phyloP scores from a whole-genome alignment of 1,140 invertebrate species.

The Leguminivora glycinivorella region DNA sequence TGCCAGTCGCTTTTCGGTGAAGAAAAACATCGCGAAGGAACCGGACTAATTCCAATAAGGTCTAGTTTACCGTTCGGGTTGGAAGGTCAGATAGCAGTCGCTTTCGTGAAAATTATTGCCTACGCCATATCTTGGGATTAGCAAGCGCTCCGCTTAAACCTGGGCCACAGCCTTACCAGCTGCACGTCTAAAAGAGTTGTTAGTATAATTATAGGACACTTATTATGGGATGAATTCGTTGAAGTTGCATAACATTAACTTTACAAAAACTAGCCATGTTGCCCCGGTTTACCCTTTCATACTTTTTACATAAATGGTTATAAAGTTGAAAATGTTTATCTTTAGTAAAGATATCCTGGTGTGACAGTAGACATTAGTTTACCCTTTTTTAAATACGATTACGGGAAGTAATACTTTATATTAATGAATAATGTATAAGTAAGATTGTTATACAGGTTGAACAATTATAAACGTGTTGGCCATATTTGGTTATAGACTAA shows the following conservation, averaged over 20 bases:
- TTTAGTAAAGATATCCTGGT: neutral
- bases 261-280: neutral
- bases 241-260: slow-evolving; percentile 3
- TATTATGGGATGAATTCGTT: slow-evolving; percentile 18
- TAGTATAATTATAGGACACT: slow-evolving; percentile 9
- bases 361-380: neutral
- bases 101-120: too few relatives aligned
- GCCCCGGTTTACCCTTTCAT: neutral
- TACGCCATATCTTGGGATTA: neutral
- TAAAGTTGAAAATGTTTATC: neutral
- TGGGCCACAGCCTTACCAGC: neutral
- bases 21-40: too few relatives aligned
- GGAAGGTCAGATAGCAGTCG: too few relatives aligned
- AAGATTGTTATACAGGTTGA: neutral
- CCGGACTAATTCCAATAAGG: too few relatives aligned
- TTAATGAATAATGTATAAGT: neutral
- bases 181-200: slow-evolving; percentile 10
- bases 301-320: neutral
- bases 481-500: neutral
- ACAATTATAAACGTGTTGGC: slow-evolving; percentile 6
- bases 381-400: neutral
- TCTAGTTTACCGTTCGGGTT: too few relatives aligned
- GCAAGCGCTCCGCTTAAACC: neutral
- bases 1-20: too few relatives aligned
- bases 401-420: neutral